Base-by-base conservation (phyloP, 2,888 invertebrate genomes). In the Amaurobius ferox region DNA sequence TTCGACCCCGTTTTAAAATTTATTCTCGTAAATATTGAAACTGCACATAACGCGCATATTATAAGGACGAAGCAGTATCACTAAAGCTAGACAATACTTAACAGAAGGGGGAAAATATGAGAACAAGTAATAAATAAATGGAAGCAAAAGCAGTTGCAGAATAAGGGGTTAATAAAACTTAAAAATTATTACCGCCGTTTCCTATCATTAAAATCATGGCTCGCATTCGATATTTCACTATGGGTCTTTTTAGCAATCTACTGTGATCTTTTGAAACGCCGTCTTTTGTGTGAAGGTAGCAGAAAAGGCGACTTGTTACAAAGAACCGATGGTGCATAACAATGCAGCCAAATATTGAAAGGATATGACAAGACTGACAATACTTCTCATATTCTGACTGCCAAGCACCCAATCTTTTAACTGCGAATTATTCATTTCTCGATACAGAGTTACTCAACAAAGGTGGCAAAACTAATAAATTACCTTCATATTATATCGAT, bases 381-480 rank as follows among this genome's bases (percentile, higher is more conserved):
- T 35, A 48, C 80, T 28, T 35, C 16, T 55, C 29, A 68, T 32
- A 76, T 39, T 13, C 61, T 7, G 39, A 32, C 48, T 78, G 30
- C 40, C 40, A 78, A 68, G 28, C 61, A 76, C 32, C 55, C 35
- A 55, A 68, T 78, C 61, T 39, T 70, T 62, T 71, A 39, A 62
- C 73, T 79, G 29, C 26, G 40, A 44, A 72, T 40, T 39, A 79
- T 67, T 73, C 44, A 67, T 44, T 80, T 67, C 48, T 61, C 80
- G 67, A 67, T 29, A n/a, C 30, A 55, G 80, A 29, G 62, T 67
- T 67, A 61, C 73, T 73, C 39, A 79, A 26, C 19, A 61, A 72
- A 73, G 73, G 73, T 80, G 67, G 30, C 35, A 30, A 44, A 73
- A 67, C 73, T 73, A 73, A 73, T 80, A 80, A 67, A 80, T 73